A percentile compares a stretch with the other conserved stretches of the same genome.
Conservation (phyloP, 2,888 invertebrate genomes). For the Bruchidius siliquastri region DNA sequence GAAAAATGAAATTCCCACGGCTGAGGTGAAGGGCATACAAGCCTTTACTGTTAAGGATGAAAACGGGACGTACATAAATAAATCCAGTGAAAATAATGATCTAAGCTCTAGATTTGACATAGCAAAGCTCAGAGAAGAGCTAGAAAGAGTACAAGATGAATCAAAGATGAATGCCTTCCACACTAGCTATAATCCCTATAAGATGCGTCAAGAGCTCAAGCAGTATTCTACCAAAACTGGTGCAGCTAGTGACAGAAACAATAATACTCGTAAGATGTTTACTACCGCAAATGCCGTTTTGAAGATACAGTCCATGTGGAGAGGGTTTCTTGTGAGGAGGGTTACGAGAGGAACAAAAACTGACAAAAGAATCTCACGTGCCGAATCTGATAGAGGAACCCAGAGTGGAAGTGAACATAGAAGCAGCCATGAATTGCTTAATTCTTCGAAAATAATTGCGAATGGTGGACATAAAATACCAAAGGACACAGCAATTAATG, state of each 20-base stretch:
- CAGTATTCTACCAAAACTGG: background rate
- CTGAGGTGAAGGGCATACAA: background rate
- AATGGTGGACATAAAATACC: background rate
- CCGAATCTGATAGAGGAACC: background rate
- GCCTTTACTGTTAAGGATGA: background rate
- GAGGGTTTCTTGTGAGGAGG: conserved; percentile 19
- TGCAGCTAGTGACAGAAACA: background rate
- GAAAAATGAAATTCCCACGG: background rate
- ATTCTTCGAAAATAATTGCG: background rate
- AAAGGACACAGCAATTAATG: background rate
- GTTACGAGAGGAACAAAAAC: background rate
- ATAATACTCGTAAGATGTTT: background rate
- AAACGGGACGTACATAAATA: background rate
- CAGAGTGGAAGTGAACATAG: background rate
- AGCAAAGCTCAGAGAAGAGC: conserved; percentile 23
- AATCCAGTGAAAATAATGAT: background rate
- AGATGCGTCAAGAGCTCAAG: conserved; percentile 18
- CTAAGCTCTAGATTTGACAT: conserved; percentile 18
- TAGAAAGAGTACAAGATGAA: conserved; percentile 17
- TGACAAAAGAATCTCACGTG: background rate
- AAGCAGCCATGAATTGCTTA: background rate
- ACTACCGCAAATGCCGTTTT: conserved; percentile 13
- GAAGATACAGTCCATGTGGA: conserved; percentile 25
- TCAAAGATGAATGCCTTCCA: conserved; percentile 18
- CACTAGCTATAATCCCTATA: conserved; percentile 21